Percentiles rank a stretch among this genome's conserved stretches.
Conservation (phyloP, 2,888 invertebrate genomes). For the Pyrgus malvae region DNA sequence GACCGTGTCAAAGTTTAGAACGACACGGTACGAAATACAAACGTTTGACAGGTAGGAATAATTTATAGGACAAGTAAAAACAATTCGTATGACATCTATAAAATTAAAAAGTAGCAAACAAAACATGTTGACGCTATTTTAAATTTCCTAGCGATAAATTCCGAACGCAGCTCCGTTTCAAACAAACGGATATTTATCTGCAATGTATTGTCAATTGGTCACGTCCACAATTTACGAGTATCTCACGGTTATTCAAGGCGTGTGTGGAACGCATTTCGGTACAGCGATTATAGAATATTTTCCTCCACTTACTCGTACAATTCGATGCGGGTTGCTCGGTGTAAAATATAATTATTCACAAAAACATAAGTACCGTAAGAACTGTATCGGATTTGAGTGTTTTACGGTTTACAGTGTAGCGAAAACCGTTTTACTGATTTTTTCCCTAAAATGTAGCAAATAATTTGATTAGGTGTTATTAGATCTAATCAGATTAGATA, state of each 20-base stretch:
- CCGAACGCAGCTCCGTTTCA: conserved; percentile 13
- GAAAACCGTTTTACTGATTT: no score
- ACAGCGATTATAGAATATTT: conserved; percentile 17
- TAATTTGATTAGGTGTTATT: no score
- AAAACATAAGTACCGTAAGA: conserved; percentile 10
- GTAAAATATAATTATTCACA: conserved; percentile 19
- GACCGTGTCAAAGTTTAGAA: no score
- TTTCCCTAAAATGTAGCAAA: no score
- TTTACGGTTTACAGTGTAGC: no score
- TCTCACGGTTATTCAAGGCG: conserved; percentile 23
- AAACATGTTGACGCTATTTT: conserved; percentile 3
- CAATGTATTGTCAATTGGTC: conserved; percentile 30
- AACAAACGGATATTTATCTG: conserved; percentile 26
- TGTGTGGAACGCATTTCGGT: conserved; percentile 21
- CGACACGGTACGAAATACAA: no score
- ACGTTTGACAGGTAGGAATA: no score
- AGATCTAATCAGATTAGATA: no score
- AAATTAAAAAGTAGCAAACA: not conserved
- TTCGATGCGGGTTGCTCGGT: conserved; percentile 10
- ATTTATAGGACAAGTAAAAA: not conserved
- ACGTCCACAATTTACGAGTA: conserved; percentile 28
- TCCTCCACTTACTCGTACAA: conserved; percentile 2
- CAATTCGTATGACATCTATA: not conserved
- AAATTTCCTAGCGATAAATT: conserved; percentile 21
- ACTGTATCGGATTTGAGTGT: not conserved